A percentile compares a stretch with the other conserved stretches of the same genome.
Conservation (phyloP, 2,888 invertebrate species). For the Rugalucina vietnamica region DNA sequence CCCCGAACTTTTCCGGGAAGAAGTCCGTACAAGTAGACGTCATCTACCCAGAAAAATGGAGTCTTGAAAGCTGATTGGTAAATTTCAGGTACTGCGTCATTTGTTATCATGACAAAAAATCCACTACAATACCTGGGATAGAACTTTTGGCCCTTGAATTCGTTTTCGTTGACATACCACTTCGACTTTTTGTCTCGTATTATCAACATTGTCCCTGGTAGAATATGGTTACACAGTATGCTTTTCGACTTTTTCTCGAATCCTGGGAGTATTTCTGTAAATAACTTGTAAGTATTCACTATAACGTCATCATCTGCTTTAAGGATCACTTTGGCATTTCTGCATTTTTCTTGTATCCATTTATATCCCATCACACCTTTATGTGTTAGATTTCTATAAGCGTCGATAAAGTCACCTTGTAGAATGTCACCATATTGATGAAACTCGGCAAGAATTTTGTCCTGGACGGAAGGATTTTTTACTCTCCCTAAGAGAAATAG, state of each 20-base stretch:
- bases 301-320: constrained; percentile 74
- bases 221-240: constrained; percentile 58
- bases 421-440: constrained; percentile 64
- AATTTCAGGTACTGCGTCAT: constrained; percentile 57
- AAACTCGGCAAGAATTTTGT: constrained; percentile 59
- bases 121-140: constrained; percentile 61
- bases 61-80: constrained; percentile 48
- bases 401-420: constrained; percentile 72
- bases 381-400: constrained; percentile 68
- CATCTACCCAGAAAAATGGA: constrained; percentile 64
- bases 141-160: constrained; percentile 48
- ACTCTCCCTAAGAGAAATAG: constrained; percentile 70
- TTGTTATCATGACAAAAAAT: constrained; percentile 55
- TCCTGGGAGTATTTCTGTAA: constrained; percentile 37
- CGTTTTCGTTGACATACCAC: constrained; percentile 49
- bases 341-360: constrained; percentile 68
- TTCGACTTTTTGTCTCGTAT: constrained; percentile 52
- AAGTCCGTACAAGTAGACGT: constrained; percentile 58
- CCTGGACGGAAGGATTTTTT: constrained; percentile 39
- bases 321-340: constrained; percentile 62
- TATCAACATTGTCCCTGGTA: constrained; percentile 52
- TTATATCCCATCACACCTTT: constrained; percentile 73
- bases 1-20: constrained; percentile 49
- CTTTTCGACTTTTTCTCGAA: constrained; percentile 41
- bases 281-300: constrained; percentile 61